Percentiles rank a stretch among this genome's conserved stretches.
Conservation (phyloP, 92 coral and sea anemone genomes). For the Zoanthus sociatus region DNA sequence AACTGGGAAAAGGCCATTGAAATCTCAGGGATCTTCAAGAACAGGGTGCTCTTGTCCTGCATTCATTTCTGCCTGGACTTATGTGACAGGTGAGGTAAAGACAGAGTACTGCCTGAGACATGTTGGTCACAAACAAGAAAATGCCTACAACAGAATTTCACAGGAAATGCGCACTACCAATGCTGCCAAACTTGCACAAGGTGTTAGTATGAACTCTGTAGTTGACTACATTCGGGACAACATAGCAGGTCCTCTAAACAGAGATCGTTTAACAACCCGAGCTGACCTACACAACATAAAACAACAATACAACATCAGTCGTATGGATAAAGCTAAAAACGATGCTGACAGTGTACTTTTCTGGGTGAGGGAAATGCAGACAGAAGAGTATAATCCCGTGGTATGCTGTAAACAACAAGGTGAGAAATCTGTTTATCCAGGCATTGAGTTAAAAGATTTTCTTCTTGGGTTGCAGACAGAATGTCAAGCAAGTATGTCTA, state of each 20-base stretch:
- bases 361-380: constrained; percentile 24
- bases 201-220: constrained; percentile 47
- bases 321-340: no score
- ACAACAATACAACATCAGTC: constrained; percentile 37
- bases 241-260: constrained; percentile 11
- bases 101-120: no score
- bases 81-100: no score
- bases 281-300: constrained; percentile 49
- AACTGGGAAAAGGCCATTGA: constrained; percentile 36
- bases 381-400: constrained; percentile 41
- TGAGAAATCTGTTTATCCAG: not conserved
- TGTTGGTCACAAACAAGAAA: constrained; percentile 8
- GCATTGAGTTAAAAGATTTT: not conserved
- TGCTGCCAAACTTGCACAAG: constrained; percentile 41
- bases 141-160: constrained; percentile 14
- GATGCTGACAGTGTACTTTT: constrained; percentile 9
- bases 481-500: no score
- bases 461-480: no score
- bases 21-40: constrained; percentile 47
- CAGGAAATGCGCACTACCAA: constrained; percentile 45
- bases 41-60: constrained; percentile 19
- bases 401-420: constrained; percentile 47
- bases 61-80: no score
- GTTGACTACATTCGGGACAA: constrained; percentile 39
- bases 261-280: constrained; percentile 42